Percentiles rank a stretch among this genome's conserved stretches.
phyloP scores from a whole-genome alignment of 2,113 vertebrate genomes.

The Gobiocypris rarus region DNA sequence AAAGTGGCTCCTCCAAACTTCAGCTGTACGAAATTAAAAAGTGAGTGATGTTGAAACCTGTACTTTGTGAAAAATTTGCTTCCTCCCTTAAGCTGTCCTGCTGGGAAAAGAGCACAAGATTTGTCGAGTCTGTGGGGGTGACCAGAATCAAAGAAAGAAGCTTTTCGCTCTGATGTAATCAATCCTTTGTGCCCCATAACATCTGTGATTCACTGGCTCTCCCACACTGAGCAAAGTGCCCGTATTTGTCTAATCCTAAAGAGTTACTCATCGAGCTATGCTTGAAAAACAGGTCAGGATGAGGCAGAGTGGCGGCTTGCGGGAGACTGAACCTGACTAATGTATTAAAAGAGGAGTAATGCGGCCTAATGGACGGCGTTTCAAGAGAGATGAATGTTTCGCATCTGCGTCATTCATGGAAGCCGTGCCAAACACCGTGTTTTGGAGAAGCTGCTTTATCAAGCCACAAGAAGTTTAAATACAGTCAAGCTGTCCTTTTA shows the following conservation, averaged over 20 bases:
- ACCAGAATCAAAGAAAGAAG: constrained; percentile 28
- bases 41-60: constrained; percentile 12
- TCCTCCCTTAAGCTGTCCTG: background rate
- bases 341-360: constrained; percentile 11
- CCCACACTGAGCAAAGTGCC: constrained; percentile 29
- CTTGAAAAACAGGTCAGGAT: constrained; percentile 53
- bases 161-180: constrained; percentile 32
- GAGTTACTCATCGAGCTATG: constrained; percentile 36
- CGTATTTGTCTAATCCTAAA: constrained; percentile 45
- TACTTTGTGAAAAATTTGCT: background rate
- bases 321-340: constrained; percentile 33
- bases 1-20: background rate
- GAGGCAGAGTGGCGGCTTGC: constrained; percentile 21
- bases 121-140: constrained; percentile 17
- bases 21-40: background rate
- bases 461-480: background rate
- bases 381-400: background rate
- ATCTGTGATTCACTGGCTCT: constrained; percentile 33
- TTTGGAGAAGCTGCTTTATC: background rate
- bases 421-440: background rate
- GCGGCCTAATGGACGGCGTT: background rate
- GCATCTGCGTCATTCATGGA: background rate
- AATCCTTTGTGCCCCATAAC: constrained; percentile 24
- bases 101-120: constrained; percentile 20
- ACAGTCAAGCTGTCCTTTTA: background rate